Percentiles rank a stretch among this genome's conserved stretches.
phyloP scores from a whole-genome alignment of 2,888 invertebrate species.

The Tanypteryx hageni region DNA sequence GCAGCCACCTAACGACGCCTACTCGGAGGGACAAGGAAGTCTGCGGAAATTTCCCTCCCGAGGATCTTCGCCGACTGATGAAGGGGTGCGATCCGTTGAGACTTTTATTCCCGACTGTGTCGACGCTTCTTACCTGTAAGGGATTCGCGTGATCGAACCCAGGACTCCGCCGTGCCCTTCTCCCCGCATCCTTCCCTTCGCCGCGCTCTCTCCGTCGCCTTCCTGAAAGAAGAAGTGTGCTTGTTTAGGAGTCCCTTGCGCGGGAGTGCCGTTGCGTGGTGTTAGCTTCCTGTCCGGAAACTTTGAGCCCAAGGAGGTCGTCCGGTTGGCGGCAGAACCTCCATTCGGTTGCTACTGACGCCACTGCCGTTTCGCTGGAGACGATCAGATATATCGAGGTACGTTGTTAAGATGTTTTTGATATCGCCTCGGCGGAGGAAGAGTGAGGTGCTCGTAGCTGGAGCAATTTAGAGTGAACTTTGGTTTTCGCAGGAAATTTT shows the following conservation, averaged over 20 bases:
- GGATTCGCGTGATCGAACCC: background rate
- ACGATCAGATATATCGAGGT: conserved; percentile 58
- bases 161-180: background rate
- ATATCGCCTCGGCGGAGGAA: background rate
- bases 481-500: no score
- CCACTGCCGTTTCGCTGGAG: conserved; percentile 32
- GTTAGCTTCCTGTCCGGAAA: background rate
- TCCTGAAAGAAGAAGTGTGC: background rate
- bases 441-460: background rate
- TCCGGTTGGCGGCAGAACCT: conserved; percentile 6
- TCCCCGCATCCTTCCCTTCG: background rate
- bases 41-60: background rate
- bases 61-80: background rate
- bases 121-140: background rate
- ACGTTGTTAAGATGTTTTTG: conserved; percentile 46
- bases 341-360: background rate
- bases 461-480: no score
- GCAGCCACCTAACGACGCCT: no score
- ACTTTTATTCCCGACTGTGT: background rate
- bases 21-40: background rate
- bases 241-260: background rate
- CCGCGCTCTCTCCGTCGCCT: background rate
- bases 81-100: no score
- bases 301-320: background rate
- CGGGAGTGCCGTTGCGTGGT: background rate